These are phyloP conservation scores for Trichopoda pennipes DNA, from an alignment of 2,888 invertebrate species.

Conservation along the genomic window DNA sequence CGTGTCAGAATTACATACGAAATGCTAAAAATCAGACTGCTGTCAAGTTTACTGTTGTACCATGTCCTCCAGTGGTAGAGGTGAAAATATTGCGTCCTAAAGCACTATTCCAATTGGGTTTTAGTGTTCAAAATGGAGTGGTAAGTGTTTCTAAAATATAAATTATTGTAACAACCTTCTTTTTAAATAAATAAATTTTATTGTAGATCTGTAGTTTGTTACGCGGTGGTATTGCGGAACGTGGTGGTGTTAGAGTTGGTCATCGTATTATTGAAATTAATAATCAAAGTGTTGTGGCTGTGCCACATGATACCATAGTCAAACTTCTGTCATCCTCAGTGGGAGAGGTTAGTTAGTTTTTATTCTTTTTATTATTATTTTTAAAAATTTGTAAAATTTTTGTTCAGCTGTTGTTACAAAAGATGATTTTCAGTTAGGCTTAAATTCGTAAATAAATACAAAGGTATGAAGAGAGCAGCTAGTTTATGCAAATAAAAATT, in stretches of 20 bases:
- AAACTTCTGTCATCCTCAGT: slow-evolving; percentile 99
- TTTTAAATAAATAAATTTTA: slow-evolving; percentile 12
- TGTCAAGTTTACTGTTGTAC: slow-evolving; percentile 99
- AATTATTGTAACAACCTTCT: not conserved
- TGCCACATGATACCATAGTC: slow-evolving; percentile 99
- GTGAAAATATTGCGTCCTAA: slow-evolving; percentile 99
- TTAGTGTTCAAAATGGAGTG: slow-evolving; percentile 99
- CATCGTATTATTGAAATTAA: slow-evolving; percentile 99
- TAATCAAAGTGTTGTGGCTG: slow-evolving; percentile 99
- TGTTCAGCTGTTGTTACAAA: not conserved
- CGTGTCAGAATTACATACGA: slow-evolving; percentile 99
- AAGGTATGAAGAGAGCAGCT: too few relatives aligned
- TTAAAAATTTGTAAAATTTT: too few relatives aligned
- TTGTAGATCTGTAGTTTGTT: slow-evolving; percentile 96
- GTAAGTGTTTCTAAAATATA: slow-evolving; percentile 82
- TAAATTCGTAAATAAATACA: too few relatives aligned
- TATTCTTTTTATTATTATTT: not conserved
- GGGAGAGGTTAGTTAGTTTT: slow-evolving; percentile 90
- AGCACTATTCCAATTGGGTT: slow-evolving; percentile 99
- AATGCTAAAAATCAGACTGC: slow-evolving; percentile 99
- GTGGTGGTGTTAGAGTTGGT: slow-evolving; percentile 98
- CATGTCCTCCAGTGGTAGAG: slow-evolving; percentile 99
- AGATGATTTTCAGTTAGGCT: too few relatives aligned
- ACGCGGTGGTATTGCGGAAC: slow-evolving; percentile 98
- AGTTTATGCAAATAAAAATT: too few relatives aligned